Base-by-base conservation (phyloP, 2,797 vertebrate species). In the Sebastes steindachneri region DNA sequence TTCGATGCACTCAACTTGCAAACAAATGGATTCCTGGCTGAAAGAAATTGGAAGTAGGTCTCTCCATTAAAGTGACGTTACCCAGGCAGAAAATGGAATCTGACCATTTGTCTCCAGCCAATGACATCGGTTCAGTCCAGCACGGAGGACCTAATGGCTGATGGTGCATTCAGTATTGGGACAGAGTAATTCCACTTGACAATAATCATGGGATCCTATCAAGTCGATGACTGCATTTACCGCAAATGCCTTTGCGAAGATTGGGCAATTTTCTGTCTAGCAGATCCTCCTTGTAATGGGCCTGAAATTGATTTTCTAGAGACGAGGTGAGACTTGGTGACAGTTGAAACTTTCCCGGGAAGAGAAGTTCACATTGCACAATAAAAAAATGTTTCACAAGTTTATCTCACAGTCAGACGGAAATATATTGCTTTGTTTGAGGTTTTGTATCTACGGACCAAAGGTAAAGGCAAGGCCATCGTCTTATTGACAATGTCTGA, bases 21-120 rank as follows among this genome's bases (percentile, higher is more conserved):
- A 89, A 92, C 83, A 90, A 89, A 93, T 85, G 86, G 67, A 82
- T 89, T 80, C 58, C 59, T 48, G 75, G 45, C 77, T n/a, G 48
- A 31, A 58, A 86, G 77, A 79, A 88, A 93, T 79, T 82, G 79
- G 79, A 89, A 59, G 74, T 69, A 17, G 57, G 60, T 41, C 33
- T 8, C 70, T 88, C 86, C 81, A 89, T 92, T 88, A 90, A 77
- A 82, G 69, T 58, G 85, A 84, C 19, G 33, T 73, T 68, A 57
- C 57, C 15, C 17, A 1, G n/a, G 70, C 80, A 73, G 80, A 77
- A 84, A 82, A 71, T 76, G 73, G 73, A 84, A 85, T 75, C 68
- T 74, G 82, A 87, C 74, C 87, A 48, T 87, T 86, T 82, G 78
- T 88, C 87, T 88, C 58, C 48, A 48, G 74, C 45, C 65, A 1